These are phyloP conservation scores for Linurgus olivaceus DNA, from an alignment of 2,797 vertebrate species.

Conservation along the genomic window DNA sequence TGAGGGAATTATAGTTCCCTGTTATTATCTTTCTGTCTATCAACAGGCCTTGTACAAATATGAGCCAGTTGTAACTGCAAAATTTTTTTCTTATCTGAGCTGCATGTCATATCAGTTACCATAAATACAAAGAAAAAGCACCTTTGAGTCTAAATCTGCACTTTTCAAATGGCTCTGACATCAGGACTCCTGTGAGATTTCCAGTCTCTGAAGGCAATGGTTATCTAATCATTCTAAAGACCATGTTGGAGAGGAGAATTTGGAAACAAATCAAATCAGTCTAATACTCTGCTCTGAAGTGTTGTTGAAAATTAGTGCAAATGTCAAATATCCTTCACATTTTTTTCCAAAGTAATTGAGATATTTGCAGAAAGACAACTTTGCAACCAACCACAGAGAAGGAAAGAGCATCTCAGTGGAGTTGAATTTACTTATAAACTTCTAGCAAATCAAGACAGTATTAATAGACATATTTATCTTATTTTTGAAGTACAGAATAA, in stretches of 20 bases:
- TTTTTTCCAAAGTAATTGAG: neutral
- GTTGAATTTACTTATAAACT: neutral
- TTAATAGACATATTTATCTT: neutral
- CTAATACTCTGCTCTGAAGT: neutral
- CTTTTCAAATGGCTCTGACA: neutral
- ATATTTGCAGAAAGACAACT: neutral
- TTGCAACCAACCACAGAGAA: neutral
- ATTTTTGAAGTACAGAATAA: neutral
- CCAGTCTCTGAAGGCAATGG: neutral
- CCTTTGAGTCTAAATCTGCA: neutral
- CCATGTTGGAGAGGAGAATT: neutral
- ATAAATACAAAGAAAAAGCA: neutral
- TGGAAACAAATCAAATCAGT: neutral
- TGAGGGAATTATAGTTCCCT: neutral
- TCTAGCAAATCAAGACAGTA: neutral
- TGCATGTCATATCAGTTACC: neutral
- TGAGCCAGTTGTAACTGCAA: neutral
- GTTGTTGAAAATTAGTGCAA: neutral
- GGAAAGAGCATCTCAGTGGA: neutral
- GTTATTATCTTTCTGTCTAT: neutral
- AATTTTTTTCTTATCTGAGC: slow-evolving; percentile 28
- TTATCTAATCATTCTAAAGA: neutral
- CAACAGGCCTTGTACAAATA: slow-evolving; percentile 1
- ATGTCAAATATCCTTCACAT: neutral
- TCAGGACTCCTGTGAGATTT: neutral